These are phyloP conservation scores for Pterostichus niger DNA, from an alignment of 2,888 invertebrate genomes.

Conservation along the genomic window DNA sequence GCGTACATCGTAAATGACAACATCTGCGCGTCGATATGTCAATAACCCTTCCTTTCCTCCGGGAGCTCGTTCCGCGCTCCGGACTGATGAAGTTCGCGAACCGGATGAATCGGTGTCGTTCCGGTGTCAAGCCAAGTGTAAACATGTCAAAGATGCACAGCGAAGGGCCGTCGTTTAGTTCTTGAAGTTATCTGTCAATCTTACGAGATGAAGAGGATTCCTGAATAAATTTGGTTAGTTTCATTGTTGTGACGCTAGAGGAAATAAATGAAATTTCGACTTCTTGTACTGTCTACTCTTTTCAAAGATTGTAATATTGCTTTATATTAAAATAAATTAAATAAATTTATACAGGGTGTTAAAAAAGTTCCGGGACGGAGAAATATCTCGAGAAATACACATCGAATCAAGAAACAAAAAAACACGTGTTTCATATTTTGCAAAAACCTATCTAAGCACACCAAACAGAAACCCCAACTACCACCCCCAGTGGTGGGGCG, in stretches of 20 bases:
- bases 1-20: conserved; percentile 57
- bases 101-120: conserved; percentile 52
- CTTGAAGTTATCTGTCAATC: conserved; percentile 13
- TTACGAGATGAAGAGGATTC: background rate
- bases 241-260: background rate
- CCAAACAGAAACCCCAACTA: too few relatives aligned
- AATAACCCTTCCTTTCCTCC: conserved; percentile 47
- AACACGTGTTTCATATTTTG: too few relatives aligned
- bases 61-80: background rate
- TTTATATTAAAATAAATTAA: too few relatives aligned
- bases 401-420: too few relatives aligned
- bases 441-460: too few relatives aligned
- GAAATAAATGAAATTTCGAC: background rate
- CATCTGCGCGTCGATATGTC: conserved; percentile 55
- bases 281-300: too few relatives aligned
- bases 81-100: conserved; percentile 39
- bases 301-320: too few relatives aligned
- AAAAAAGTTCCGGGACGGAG: too few relatives aligned
- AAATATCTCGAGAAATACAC: too few relatives aligned
- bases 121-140: conserved; percentile 39
- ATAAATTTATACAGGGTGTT: too few relatives aligned
- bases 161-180: background rate
- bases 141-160: conserved; percentile 36
- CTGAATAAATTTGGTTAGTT: conserved; percentile 20
- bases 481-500: too few relatives aligned